Base-by-base conservation (phyloP, 1,140 invertebrate genomes). In the Drosophila watanabei region DNA sequence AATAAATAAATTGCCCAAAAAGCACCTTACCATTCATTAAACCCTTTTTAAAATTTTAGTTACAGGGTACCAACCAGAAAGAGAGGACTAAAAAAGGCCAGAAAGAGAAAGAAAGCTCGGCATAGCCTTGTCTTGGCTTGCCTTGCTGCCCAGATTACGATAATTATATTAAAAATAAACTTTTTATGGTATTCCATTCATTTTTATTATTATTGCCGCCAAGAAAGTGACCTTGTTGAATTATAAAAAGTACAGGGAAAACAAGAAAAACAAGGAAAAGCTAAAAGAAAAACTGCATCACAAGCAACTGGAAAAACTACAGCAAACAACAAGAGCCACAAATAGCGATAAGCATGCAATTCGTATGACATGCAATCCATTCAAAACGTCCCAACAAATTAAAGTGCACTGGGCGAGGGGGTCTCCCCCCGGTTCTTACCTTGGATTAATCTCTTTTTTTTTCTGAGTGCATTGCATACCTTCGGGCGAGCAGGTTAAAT, bases 351-450 rank as follows among this genome's bases (percentile, higher is more conserved):
- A 79, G 56, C 69, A 60, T 77, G 80, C 81, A 81, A 85, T 85
- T 87, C 73, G 51, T 64, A 63, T 72, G 75, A 56, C 83, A 87
- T 87, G 84, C 84, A 84, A 84, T 43, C 69, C 70, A 51, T 61
- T 73, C 46, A 52, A 73, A 73, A 73, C 52, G 70, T 73, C 37
- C 60, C 64, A 70, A 82, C 85, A 88, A 88, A 88, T 87, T 83
- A 88, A 87, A 78, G 49, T 69, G 61, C 58, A 52, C 49, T 61
- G 56, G 20, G n/a, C 49, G 48, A 37, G 18, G 7, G 51, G 41
- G 6, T 5, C 2, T 48, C 37, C 41, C 13, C 41, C 30, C 13
- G 18, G n/a, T 54, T 20, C 6, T 63, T 66, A 16, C 30, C 45
- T 39, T 46, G 49, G 5, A 33, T 45, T 46, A 63, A 68, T 61